Base-by-base conservation (phyloP, 2,113 vertebrate species). In the Gymnarchus niloticus region DNA sequence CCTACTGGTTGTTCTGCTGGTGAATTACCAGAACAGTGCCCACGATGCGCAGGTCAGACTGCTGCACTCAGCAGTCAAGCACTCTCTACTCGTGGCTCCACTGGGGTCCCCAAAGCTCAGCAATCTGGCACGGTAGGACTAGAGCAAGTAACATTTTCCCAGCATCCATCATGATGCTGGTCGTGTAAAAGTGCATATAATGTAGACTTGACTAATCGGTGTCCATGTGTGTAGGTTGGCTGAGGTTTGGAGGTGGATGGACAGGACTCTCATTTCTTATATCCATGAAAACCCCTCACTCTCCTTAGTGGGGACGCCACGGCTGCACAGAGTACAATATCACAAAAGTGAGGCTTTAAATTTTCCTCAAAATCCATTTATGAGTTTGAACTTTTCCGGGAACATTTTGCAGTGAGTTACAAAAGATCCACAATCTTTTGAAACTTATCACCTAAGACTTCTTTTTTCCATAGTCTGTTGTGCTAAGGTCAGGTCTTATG, bases 21-120 rank as follows among this genome's bases (percentile, higher is more conserved):
- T 95, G 88, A 96, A 95, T 92, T 96, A 95, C 87, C 94, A 94
- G 89, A 92, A 91, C 82, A 88, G 87, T 3, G 46, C 87, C 4
- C 92, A 95, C 87, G 91, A 91, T 86, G 83, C 23, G 21, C 93
- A 94, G 59, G 90, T 89, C n/a, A 89, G 93, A 54, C 87, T 92
- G 48, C 91, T 96, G 82, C 89, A 89, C 17, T 83, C 92, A 0
- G 28, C 92, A 44, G 80, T 94, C 87, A 93, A 88, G 81, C 91
- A 0, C 0, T 87, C 23, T 2, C 88, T 96, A 44, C 88, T 88
- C 52, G n/a, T 85, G 2, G 87, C 91, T 54, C 88, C 88, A n/a
- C 19, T 5, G 8, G 91, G 87, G 1, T 59, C 85, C 44, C 85
- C 86, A 0, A 92, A 92, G 85, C 88, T 95, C 69, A 93, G 90